Base-by-base conservation (phyloP, 2,888 invertebrate species). In the Diadegma fenestrale region DNA sequence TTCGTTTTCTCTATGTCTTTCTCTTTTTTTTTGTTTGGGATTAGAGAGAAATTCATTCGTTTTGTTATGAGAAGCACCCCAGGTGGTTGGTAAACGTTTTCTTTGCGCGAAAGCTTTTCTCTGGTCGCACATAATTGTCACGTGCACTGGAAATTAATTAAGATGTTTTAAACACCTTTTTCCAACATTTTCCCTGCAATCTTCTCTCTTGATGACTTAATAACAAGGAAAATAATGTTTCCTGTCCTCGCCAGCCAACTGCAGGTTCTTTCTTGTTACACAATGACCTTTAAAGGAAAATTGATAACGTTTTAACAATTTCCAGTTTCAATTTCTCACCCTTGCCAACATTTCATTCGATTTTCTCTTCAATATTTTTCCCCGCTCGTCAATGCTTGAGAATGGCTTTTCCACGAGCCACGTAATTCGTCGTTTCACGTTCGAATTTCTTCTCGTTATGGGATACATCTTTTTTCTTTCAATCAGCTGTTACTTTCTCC, bases 1-100 rank as follows among this genome's bases (percentile, higher is more conserved):
- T 45, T 17, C 14, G 17, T 6, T 75, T n/a, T 75, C 61, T 19
- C 30, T 45, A n/a, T 43, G 14, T 68, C 33, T 79, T 48, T 33
- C 19, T 22, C 26, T 30, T 8, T 63, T 19, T n/a, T 10, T n/a
- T 63, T 19, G 19, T 37, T 33, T 26, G 45, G 19, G 26, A 14
- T 14, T 48, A 45, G 72, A 33, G 58, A 22, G 51, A 84, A 68
- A 80, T 30, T 84, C 80, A 58, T 54, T 80, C 33, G 37, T 75
- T 54, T 73, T 33, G 43, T 69, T 43, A 48, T 4, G n/a, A 19
- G 43, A 79, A 75, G 41, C 45, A 79, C 51, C 51, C 41, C 41
- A 63, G 48, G 68, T 17, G n/a, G 12, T 19, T 26, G n/a, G 51
- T 63, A 69, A 79, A 83, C 43, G 41, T 43, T 75, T 79, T 63